Percentiles rank a stretch among this genome's conserved stretches.
Conservation (phyloP, 2,113 vertebrate genomes). For the Regulus satrapa region DNA sequence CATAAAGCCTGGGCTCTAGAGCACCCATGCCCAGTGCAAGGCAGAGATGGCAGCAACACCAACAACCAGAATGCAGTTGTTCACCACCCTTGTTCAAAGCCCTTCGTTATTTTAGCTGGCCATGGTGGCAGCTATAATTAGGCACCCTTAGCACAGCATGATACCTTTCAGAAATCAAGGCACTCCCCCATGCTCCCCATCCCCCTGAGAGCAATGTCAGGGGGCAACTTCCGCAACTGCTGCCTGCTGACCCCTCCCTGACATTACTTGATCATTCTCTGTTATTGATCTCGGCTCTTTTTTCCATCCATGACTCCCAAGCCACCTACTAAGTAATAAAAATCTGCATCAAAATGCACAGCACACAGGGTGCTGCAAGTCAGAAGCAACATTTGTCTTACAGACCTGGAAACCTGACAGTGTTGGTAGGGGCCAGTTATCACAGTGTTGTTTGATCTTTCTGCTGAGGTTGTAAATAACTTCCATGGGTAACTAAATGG, state of each 20-base stretch:
- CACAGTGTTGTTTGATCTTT: neutral
- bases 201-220: neutral
- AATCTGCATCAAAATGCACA: slow-evolving; percentile 41
- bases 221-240: neutral
- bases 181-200: neutral
- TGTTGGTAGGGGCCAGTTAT: neutral
- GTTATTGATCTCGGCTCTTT: neutral
- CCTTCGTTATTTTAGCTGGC: neutral
- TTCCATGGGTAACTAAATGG: neutral
- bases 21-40: neutral
- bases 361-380: neutral
- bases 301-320: neutral
- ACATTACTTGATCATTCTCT: neutral
- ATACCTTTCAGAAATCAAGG: neutral
- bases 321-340: slow-evolving; percentile 32
- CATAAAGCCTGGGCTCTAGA: neutral
- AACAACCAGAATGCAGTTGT: neutral
- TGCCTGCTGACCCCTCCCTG: neutral
- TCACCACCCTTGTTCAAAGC: neutral
- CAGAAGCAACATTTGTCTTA: slow-evolving; percentile 6
- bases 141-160: neutral
- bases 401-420: slow-evolving; percentile 1
- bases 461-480: slow-evolving; percentile 42
- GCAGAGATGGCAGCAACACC: neutral
- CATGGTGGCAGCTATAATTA: neutral